Conservation (phyloP, 2,113 vertebrate species). For the Cathartes aura region DNA sequence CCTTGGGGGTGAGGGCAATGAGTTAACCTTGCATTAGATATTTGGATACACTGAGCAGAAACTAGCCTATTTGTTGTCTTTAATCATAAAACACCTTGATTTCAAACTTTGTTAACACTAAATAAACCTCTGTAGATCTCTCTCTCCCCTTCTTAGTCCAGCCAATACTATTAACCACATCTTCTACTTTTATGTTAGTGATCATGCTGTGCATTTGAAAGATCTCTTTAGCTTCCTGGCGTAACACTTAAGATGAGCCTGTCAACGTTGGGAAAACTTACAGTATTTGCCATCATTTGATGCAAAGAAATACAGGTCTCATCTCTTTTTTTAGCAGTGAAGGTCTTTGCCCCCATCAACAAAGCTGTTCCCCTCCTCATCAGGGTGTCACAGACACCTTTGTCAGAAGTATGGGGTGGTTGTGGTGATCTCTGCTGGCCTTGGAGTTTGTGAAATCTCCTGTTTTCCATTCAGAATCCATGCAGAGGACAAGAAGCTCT, state of each 20-base stretch:
- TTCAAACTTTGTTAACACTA: conserved; percentile 4
- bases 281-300: background rate
- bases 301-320: background rate
- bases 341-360: background rate
- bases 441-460: background rate
- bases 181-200: background rate
- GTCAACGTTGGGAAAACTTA: background rate
- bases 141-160: background rate
- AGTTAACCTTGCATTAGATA: conserved; percentile 12
- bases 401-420: background rate
- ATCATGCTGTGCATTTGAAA: background rate
- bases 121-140: background rate
- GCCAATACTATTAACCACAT: background rate
- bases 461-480: background rate
- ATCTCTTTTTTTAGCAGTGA: background rate
- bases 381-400: background rate
- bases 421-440: background rate
- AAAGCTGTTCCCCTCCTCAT: background rate
- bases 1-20: background rate
- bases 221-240: background rate
- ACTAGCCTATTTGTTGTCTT: background rate
- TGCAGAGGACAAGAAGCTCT: background rate
- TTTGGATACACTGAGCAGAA: background rate
- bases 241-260: background rate
- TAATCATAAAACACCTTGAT: background rate